Evolutionary conservation across 2,888 invertebrate genomes (phyloP).

Genomic region (Harpagoxenus sublaevis): DNA sequence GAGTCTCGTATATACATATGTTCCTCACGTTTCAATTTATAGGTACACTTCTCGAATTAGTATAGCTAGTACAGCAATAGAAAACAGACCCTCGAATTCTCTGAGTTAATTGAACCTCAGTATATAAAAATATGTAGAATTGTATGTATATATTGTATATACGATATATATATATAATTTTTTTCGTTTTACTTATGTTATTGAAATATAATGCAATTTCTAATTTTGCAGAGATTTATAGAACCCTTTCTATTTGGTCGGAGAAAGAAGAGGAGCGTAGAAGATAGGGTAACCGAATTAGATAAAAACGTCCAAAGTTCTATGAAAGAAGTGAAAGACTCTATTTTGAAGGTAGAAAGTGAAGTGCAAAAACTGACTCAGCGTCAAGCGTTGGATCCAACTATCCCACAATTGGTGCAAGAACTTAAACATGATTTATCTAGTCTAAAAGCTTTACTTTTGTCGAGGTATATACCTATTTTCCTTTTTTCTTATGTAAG

Average conservation of each 20-base stretch:
- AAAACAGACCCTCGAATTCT: too few species aligned
- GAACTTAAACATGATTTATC: conserved; percentile 84
- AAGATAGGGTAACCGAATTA: conserved; percentile 90
- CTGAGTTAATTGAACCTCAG: background rate
- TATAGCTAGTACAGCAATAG: too few species aligned
- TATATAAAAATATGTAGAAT: background rate
- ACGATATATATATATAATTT: background rate
- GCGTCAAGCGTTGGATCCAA: conserved; percentile 78
- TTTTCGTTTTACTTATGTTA: background rate
- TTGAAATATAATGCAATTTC: conserved; percentile 59
- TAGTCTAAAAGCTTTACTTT: conserved; percentile 84
- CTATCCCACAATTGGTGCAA: conserved; percentile 83
- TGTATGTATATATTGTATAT: background rate
- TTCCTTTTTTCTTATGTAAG: conserved; percentile 36
- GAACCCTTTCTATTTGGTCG: conserved; percentile 91
- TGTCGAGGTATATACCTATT: conserved; percentile 80
- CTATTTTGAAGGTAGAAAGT: conserved; percentile 89
- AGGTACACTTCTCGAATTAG: too few species aligned
- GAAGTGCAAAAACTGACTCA: conserved; percentile 88
- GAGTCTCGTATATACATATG: too few species aligned
- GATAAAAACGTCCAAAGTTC: conserved; percentile 89
- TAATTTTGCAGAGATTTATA: conserved; percentile 88
- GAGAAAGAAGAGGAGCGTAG: conserved; percentile 89
- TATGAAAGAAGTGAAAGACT: conserved; percentile 89
- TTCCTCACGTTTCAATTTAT: too few species aligned